A percentile compares a stretch with the other conserved stretches of the same genome.
These are phyloP conservation scores for Hecatera dysodea DNA, from an alignment of 2,888 invertebrate genomes.

Conservation along the genomic window DNA sequence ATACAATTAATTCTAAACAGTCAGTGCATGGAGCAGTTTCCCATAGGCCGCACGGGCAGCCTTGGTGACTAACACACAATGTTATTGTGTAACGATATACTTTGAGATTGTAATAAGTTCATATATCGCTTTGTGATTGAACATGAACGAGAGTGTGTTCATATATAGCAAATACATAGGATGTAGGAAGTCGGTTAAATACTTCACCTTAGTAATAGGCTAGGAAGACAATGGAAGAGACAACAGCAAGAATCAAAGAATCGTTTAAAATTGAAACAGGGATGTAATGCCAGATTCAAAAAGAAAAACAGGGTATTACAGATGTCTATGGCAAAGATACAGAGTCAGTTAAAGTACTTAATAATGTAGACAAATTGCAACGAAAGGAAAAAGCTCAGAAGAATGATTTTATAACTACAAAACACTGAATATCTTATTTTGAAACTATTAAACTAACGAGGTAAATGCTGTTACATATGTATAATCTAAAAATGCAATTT, in stretches of 20 bases:
- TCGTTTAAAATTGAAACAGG: not conserved
- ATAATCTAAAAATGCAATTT: not conserved
- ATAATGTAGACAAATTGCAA: not conserved
- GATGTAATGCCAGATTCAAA: too few species aligned
- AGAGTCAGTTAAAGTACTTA: not conserved
- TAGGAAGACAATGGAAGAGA: not conserved
- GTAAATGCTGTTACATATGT: not conserved
- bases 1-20: constrained; percentile 36
- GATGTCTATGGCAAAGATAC: not conserved
- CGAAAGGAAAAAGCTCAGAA: not conserved
- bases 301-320: not conserved
- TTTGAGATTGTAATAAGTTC: constrained; percentile 59
- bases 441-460: too few species aligned
- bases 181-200: constrained; percentile 4
- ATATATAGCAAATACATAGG: not conserved
- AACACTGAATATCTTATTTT: not conserved
- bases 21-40: constrained; percentile 37
- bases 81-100: constrained; percentile 61
- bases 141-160: constrained; percentile 15
- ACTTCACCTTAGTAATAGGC: not conserved
- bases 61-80: constrained; percentile 61
- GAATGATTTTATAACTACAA: not conserved
- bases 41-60: constrained; percentile 50
- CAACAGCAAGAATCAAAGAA: not conserved
- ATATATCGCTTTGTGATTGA: constrained; percentile 55